Percentiles rank a stretch among this genome's conserved stretches.
Conservation (phyloP, 1,140 invertebrate species). For the Solenopsis fugax region DNA sequence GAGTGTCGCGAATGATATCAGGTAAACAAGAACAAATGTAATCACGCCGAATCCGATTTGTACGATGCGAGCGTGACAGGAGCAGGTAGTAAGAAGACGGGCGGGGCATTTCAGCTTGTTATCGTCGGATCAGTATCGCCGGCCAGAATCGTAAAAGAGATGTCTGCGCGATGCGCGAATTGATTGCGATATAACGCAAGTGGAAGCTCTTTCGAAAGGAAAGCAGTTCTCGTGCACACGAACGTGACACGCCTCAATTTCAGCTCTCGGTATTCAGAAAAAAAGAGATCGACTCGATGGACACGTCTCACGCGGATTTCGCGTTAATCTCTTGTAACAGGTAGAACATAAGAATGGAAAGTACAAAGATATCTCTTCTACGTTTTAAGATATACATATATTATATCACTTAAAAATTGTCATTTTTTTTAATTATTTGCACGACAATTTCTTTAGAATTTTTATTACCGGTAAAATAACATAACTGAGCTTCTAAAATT, state of each 20-base stretch:
- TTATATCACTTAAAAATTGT: no score
- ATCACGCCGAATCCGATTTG: slow-evolving; percentile 44
- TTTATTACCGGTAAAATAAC: no score
- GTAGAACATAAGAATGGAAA: background rate
- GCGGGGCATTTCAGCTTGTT: slow-evolving; percentile 30
- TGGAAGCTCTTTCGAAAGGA: slow-evolving; percentile 38
- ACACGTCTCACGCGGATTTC: background rate
- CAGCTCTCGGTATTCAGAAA: background rate
- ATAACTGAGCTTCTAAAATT: no score
- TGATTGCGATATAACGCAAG: slow-evolving; percentile 38
- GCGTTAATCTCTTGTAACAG: background rate
- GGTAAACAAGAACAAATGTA: slow-evolving; percentile 42
- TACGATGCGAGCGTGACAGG: slow-evolving; percentile 38
- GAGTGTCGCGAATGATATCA: background rate
- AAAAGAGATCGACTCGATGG: background rate
- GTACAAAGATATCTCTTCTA: background rate
- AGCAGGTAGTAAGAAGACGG: slow-evolving; percentile 46
- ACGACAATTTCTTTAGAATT: no score
- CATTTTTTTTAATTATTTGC: no score
- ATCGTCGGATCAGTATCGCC: slow-evolving; percentile 51
- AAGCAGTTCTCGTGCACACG: background rate
- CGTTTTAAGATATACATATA: background rate
- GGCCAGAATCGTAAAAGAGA: slow-evolving; percentile 47
- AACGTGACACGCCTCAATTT: slow-evolving; percentile 24
- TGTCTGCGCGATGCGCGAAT: slow-evolving; percentile 46